Evolutionary conservation across 2,888 invertebrate species (phyloP), one percentile per base, ranked within the genome.

Genomic region (Spilarctia lutea): DNA sequence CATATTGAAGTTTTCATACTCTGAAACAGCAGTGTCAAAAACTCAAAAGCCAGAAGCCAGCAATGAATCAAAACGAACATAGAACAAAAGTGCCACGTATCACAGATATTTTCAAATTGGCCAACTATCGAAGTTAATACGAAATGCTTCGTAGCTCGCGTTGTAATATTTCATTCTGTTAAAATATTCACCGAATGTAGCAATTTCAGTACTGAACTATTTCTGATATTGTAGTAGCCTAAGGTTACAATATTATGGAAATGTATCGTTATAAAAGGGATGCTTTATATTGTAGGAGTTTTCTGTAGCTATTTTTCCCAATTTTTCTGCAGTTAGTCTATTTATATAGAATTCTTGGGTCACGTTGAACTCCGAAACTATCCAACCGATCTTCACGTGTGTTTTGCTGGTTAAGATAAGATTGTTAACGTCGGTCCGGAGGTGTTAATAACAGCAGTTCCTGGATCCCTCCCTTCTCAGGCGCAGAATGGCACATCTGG

Each of bases 21-120:
- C 16, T 60, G 60, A 60, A 60, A 60, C 30, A 27, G 27, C 13
- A 60, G 4, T 60, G 16, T 60, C 68, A 35, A 0, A 3, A 35
- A 35, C 35, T 6, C 35, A 24, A 52, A 20, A 68, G 45, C n/a
- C 48, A 52, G 48, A 48, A 52, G 13, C 13, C 68, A 52, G 33
- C 48, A 18, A 68, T 68, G 16, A 33, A 68, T 68, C 68, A 52
- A 33, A 52, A 52, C 11, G 68, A 33, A 45, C 30, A 52, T 48
- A 24, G 16, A 24, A 33, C 48, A 77, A 74, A 39, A 79, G 75
- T 74, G 69, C 73, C 87, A 88, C 87, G 88, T 86, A 79, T 69
- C 16, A 39, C 48, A 83, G 80, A 88, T 88, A 88, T 86, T 84
- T 88, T 82, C 78, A 81, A 84, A 86, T 85, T 81, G 81, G 77